Percentiles rank a stretch among this genome's conserved stretches.
phyloP scores from a whole-genome alignment of 1,140 invertebrate species.

The Eriocheir sinensis region DNA sequence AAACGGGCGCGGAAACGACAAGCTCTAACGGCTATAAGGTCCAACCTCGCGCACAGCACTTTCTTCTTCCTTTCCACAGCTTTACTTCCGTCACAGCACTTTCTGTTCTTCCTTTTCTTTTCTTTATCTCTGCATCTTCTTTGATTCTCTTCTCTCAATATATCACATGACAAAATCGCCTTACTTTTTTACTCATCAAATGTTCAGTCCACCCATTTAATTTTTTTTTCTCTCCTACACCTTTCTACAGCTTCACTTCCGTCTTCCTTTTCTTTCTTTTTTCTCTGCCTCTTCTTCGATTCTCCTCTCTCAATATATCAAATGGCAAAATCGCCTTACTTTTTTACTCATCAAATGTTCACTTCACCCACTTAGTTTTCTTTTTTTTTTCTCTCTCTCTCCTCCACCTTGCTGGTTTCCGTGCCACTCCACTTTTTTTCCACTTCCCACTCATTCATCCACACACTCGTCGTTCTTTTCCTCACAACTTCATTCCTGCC shows the following conservation, averaged over 20 bases:
- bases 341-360: not conserved
- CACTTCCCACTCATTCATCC: not conserved
- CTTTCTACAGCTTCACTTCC: not conserved
- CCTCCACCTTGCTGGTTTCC: not conserved
- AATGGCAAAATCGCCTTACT: not conserved
- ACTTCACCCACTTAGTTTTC: not conserved
- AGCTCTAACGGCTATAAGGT: not conserved
- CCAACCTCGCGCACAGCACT: not conserved
- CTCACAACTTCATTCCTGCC: not conserved
- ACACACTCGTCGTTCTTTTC: not conserved
- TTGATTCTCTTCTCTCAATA: not conserved
- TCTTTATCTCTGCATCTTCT: not conserved
- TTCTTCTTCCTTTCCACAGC: constrained; percentile 1
- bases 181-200: not conserved
- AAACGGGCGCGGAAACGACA: not conserved
- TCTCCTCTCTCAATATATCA: not conserved
- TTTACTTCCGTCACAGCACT: not conserved
- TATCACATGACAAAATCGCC: too few species aligned
- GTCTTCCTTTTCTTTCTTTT: not conserved
- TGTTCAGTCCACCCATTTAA: not conserved
- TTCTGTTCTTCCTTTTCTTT: not conserved
- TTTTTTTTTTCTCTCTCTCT: not conserved
- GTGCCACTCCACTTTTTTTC: not conserved
- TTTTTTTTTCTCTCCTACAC: not conserved
- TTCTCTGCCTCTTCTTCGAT: not conserved